Evolutionary conservation across 1,140 invertebrate species (phyloP).

Genomic region (Ostrea denselamellosa): DNA sequence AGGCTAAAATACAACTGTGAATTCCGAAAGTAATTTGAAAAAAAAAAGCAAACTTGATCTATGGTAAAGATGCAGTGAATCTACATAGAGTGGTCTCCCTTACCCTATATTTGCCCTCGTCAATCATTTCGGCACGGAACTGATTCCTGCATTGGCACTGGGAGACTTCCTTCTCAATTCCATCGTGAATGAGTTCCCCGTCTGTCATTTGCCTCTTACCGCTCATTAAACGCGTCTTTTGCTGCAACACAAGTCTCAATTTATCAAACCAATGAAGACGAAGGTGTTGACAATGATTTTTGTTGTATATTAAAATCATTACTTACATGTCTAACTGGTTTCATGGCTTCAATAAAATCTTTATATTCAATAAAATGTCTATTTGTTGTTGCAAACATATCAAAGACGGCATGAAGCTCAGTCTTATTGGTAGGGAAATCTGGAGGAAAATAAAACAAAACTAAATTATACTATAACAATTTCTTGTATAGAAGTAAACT

Average conservation of each 20-base stretch:
- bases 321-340: slow-evolving; percentile 83
- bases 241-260: slow-evolving; percentile 51
- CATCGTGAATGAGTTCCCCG: slow-evolving; percentile 90
- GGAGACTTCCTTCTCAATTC: slow-evolving; percentile 94
- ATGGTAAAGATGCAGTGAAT: background rate
- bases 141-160: slow-evolving; percentile 98
- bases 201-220: slow-evolving; percentile 70
- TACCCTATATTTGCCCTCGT: slow-evolving; percentile 98
- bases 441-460: slow-evolving; percentile 77
- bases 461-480: background rate
- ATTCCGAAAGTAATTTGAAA: background rate
- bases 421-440: slow-evolving; percentile 97
- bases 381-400: slow-evolving; percentile 96
- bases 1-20: background rate
- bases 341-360: slow-evolving; percentile 97
- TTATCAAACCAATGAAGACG: background rate
- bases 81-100: slow-evolving; percentile 68
- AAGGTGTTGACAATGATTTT: background rate
- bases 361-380: slow-evolving; percentile 98
- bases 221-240: slow-evolving; percentile 64
- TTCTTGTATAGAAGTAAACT: background rate
- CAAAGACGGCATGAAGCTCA: slow-evolving; percentile 98
- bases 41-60: background rate
- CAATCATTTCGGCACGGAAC: slow-evolving; percentile 98
- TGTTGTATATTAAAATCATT: background rate